Evolutionary conservation across 2,888 invertebrate species (phyloP).

Genomic region (Chesias legatella): DNA sequence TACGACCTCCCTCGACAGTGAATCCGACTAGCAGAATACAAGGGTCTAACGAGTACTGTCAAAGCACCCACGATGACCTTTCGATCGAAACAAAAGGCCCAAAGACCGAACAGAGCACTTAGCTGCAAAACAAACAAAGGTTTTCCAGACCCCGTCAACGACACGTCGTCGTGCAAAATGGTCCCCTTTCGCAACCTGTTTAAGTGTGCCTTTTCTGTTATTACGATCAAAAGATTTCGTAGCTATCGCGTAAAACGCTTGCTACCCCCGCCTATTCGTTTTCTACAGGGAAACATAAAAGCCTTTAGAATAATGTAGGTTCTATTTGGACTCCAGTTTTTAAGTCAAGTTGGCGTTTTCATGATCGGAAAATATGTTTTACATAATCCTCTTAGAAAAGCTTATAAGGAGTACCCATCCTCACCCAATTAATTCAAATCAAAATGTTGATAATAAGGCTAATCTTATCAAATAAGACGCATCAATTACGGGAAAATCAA

Average conservation of each 20-base stretch:
- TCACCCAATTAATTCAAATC: too few relatives aligned
- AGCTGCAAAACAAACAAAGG: conserved; percentile 25
- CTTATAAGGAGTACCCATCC: too few relatives aligned
- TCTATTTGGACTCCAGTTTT: too few relatives aligned
- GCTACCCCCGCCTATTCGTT: not conserved
- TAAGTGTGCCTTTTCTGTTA: conserved; percentile 12
- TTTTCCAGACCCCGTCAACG: conserved; percentile 20
- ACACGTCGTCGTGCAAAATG: conserved; percentile 18
- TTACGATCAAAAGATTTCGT: conserved; percentile 13
- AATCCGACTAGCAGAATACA: conserved; percentile 10
- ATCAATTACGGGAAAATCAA: conserved; percentile 15
- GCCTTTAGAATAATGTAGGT: not conserved
- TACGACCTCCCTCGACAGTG: conserved; percentile 30
- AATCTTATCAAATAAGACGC: too few relatives aligned
- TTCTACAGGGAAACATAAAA: conserved; percentile 1
- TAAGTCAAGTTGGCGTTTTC: too few relatives aligned
- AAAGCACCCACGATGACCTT: conserved; percentile 12
- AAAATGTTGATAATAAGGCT: too few relatives aligned
- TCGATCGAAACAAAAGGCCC: conserved; percentile 17
- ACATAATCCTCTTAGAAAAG: too few relatives aligned
- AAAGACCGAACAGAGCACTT: conserved; percentile 17
- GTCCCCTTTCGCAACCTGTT: conserved; percentile 16
- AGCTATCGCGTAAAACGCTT: conserved; percentile 1
- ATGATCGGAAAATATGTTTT: too few relatives aligned
- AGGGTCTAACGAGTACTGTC: conserved; percentile 16